Evolutionary conservation across 1,140 invertebrate genomes (phyloP).

Genomic region (Yoshiicerus persimilis): DNA sequence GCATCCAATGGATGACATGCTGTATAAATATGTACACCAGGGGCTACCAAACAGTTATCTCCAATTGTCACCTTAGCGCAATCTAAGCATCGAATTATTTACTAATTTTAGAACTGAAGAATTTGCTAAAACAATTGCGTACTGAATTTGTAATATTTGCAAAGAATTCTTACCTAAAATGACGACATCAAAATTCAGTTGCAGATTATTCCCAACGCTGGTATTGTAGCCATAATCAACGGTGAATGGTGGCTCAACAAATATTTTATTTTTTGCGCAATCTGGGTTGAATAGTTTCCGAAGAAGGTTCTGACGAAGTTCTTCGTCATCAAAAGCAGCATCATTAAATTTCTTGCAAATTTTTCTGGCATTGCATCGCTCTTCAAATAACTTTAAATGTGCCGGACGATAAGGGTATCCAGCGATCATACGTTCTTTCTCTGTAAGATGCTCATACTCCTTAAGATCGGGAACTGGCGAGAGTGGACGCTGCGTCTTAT

Average conservation of each 20-base stretch:
- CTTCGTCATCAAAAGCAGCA: conserved; percentile 24
- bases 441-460: conserved; percentile 35
- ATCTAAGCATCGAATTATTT: too few species aligned
- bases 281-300: conserved; percentile 31
- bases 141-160: too few species aligned
- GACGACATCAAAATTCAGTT: conserved; percentile 48
- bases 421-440: conserved; percentile 40
- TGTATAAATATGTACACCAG: too few species aligned
- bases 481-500: neutral
- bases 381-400: neutral
- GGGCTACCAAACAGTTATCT: too few species aligned
- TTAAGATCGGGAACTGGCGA: neutral
- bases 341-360: conserved; percentile 23
- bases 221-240: conserved; percentile 42
- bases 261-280: neutral
- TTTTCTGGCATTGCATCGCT: neutral
- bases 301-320: neutral
- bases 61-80: conserved; percentile 38
- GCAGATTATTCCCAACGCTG: conserved; percentile 42
- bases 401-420: conserved; percentile 36
- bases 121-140: too few species aligned
- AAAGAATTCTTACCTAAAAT: too few species aligned
- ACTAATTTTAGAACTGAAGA: too few species aligned
- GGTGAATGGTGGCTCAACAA: conserved; percentile 32
- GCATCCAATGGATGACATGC: too few species aligned